Percentiles rank a stretch among this genome's conserved stretches.
Evolutionary conservation across 2,888 invertebrate genomes (phyloP).

Genomic region (Dendrolimus pini): DNA sequence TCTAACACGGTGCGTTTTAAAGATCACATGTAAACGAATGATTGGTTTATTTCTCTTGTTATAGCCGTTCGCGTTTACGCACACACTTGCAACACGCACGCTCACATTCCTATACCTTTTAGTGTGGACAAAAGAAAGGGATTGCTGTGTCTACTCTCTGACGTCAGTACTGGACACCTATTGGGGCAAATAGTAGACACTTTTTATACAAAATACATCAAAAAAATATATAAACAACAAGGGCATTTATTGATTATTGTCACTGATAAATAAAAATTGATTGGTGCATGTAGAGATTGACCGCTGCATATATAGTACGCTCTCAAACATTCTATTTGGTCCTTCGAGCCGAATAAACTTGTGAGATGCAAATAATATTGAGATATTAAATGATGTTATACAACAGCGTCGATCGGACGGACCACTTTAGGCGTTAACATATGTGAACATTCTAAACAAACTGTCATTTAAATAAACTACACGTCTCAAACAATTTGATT

Average conservation of each 20-base stretch:
- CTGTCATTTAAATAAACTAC: no score
- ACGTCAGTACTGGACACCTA: constrained; percentile 75
- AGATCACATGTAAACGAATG: constrained; percentile 35
- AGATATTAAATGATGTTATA: no score
- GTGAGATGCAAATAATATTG: no score
- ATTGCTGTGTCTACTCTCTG: constrained; percentile 73
- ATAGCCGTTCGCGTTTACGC: constrained; percentile 42
- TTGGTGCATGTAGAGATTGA: not conserved
- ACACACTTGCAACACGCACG: constrained; percentile 67
- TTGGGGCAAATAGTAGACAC: constrained; percentile 65
- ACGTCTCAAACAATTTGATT: no score
- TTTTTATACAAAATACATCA: constrained; percentile 37
- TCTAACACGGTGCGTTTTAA: constrained; percentile 3
- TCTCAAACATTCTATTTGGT: no score
- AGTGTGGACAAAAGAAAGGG: constrained; percentile 70
- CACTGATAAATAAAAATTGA: no score
- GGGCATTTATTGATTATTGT: no score
- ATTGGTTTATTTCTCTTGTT: constrained; percentile 25
- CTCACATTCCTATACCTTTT: constrained; percentile 74
- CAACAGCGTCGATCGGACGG: no score
- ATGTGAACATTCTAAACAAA: no score
- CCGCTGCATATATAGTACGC: constrained; percentile 1
- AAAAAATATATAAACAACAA: not conserved
- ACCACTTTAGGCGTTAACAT: no score
- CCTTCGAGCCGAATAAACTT: no score